Percentiles rank a stretch among this genome's conserved stretches.
These are phyloP conservation scores for Tyria jacobaeae DNA, from an alignment of 2,888 invertebrate species.

Conservation along the genomic window DNA sequence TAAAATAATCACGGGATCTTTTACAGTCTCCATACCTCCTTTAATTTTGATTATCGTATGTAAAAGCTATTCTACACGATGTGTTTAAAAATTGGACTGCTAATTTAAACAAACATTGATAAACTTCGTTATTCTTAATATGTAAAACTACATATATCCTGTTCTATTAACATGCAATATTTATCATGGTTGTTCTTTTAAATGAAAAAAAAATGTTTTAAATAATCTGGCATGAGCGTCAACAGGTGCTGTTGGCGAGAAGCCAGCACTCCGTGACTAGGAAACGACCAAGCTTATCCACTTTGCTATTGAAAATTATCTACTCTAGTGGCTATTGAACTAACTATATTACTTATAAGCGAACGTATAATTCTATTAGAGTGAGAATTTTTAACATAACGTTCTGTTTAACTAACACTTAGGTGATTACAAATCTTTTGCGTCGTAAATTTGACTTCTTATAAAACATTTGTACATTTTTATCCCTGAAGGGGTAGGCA, in stretches of 20 bases:
- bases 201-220: slow-evolving; percentile 49
- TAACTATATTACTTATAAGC: slow-evolving; percentile 9
- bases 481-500: no score
- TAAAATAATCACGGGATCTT: no score
- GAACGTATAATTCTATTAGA: not conserved
- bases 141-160: not conserved
- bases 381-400: not conserved
- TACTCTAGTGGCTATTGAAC: slow-evolving; percentile 28
- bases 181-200: slow-evolving; percentile 13
- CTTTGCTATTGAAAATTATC: slow-evolving; percentile 55
- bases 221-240: slow-evolving; percentile 53
- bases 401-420: not conserved
- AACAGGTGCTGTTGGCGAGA: slow-evolving; percentile 75
- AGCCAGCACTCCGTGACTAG: slow-evolving; percentile 44
- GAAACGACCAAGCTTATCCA: slow-evolving; percentile 52
- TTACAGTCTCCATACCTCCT: no score
- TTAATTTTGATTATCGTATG: no score
- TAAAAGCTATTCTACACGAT: no score
- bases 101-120: no score
- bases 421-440: no score
- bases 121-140: no score
- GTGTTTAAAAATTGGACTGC: no score
- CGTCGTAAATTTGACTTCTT: no score
- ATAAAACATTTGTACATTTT: no score
- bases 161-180: not conserved